Evolutionary conservation across 2,888 invertebrate species (phyloP).

Genomic region (Dysmachus trigonus): DNA sequence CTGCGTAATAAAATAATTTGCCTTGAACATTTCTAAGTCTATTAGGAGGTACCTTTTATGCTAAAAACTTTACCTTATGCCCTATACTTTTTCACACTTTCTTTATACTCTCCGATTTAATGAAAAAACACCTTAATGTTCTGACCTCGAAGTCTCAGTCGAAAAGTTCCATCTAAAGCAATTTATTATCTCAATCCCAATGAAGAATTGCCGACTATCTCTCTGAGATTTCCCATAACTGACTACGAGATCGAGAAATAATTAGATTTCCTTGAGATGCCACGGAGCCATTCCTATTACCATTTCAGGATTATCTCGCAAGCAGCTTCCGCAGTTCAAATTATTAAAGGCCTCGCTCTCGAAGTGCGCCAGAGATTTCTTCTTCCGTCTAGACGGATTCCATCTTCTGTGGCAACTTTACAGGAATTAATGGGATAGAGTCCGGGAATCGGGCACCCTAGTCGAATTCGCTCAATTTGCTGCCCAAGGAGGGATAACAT

Average conservation of each 20-base stretch:
- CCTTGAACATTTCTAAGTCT: too few species aligned
- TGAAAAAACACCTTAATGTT: background rate
- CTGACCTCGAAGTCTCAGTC: background rate
- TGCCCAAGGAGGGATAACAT: background rate
- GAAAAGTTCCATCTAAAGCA: background rate
- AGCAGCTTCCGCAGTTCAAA: background rate
- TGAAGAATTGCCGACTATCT: background rate
- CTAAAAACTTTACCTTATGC: background rate
- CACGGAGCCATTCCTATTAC: background rate
- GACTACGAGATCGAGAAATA: background rate
- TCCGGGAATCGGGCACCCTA: background rate
- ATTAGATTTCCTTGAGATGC: background rate
- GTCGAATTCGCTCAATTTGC: background rate
- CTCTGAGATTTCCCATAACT: background rate
- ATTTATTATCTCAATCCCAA: background rate
- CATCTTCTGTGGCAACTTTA: background rate
- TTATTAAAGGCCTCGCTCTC: background rate
- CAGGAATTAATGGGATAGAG: background rate
- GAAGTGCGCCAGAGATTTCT: background rate
- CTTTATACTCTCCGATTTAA: background rate
- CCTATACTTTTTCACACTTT: background rate
- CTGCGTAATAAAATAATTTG: too few species aligned
- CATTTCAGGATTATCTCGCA: background rate
- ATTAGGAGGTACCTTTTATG: background rate
- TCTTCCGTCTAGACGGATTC: background rate